Percentiles rank a stretch among this genome's conserved stretches.
phyloP scores from a whole-genome alignment of 1,140 invertebrate species.

The Vollenhovia emeryi region DNA sequence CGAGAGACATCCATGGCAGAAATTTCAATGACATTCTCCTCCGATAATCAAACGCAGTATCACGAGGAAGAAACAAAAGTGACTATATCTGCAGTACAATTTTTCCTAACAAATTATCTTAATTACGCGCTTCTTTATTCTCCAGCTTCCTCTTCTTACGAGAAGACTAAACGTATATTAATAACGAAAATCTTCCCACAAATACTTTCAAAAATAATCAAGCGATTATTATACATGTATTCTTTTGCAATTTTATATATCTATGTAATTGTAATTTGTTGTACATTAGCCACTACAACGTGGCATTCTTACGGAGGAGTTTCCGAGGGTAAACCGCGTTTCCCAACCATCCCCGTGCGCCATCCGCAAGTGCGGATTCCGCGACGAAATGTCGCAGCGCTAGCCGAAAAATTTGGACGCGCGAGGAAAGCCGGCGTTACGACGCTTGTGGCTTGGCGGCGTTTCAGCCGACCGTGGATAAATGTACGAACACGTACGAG shows the following conservation, averaged over 20 bases:
- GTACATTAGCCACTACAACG: background rate
- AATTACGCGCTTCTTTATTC: background rate
- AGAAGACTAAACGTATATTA: background rate
- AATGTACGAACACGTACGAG: conserved; percentile 69
- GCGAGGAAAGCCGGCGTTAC: conserved; percentile 47
- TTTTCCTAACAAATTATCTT: background rate
- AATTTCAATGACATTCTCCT: background rate
- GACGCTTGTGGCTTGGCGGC: conserved; percentile 81
- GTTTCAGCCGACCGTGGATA: conserved; percentile 76
- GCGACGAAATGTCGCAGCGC: conserved; percentile 41
- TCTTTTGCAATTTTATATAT: background rate
- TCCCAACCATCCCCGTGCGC: background rate
- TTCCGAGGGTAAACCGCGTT: background rate
- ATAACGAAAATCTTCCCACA: background rate
- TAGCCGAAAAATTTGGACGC: conserved; percentile 67
- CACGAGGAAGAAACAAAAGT: background rate
- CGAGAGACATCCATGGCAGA: background rate
- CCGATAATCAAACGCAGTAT: background rate
- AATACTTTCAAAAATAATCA: background rate
- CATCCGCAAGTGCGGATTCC: conserved; percentile 50
- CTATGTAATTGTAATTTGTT: background rate
- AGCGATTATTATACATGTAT: background rate
- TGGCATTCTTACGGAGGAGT: background rate
- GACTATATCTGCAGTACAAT: background rate
- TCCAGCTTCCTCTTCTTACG: background rate